These are phyloP conservation scores for Heliocidaris tuberculata DNA, from an alignment of 35 echinoderm and acorn worm genomes.

Conservation along the genomic window DNA sequence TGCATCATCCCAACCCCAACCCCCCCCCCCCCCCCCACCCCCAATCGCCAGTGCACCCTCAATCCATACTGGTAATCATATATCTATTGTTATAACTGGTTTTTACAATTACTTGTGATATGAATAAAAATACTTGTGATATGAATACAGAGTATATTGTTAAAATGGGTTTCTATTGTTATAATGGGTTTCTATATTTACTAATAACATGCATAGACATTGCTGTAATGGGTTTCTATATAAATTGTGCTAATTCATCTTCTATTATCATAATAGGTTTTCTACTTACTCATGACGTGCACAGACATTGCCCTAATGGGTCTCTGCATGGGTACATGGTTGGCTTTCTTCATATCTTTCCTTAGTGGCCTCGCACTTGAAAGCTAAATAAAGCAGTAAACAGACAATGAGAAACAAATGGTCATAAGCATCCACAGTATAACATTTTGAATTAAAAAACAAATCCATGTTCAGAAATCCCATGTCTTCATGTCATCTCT, in stretches of 20 bases:
- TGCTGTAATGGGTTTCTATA: too few species aligned
- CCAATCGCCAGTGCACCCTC: too few species aligned
- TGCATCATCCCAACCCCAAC: not conserved
- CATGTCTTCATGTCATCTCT: too few species aligned
- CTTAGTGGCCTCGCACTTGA: constrained; percentile 87
- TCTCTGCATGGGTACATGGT: constrained; percentile 83
- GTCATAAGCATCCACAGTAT: not conserved
- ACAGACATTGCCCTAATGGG: constrained; percentile 78
- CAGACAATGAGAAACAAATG: constrained; percentile 36
- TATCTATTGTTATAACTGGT: not conserved
- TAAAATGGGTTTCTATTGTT: not conserved
- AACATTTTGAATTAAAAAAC: not conserved
- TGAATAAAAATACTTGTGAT: not conserved
- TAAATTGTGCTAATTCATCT: too few species aligned
- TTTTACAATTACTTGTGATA: not conserved
- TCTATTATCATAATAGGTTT: too few species aligned
- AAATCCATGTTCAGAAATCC: too few species aligned
- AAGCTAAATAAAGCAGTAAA: constrained; percentile 53
- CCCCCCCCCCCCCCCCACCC: not conserved
- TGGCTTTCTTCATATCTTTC: constrained; percentile 93
- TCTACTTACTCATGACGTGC: constrained; percentile 71
- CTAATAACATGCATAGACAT: too few species aligned
- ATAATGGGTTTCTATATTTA: too few species aligned
- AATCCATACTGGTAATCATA: not conserved
- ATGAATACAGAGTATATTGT: not conserved